Percentiles rank a stretch among this genome's conserved stretches.
Conservation (phyloP, 2,888 invertebrate species). For the Morpho achilles region DNA sequence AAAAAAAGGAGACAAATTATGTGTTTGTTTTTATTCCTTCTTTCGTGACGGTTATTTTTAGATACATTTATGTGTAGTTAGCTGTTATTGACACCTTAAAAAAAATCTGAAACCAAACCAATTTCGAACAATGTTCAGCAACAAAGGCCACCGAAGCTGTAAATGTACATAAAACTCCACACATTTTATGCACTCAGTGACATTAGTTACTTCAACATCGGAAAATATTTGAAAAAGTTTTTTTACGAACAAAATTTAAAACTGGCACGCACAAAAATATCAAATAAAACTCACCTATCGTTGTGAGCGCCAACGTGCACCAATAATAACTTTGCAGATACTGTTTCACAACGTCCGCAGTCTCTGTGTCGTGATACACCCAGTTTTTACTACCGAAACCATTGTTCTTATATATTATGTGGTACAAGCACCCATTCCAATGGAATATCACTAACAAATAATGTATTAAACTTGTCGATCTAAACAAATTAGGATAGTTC, state of each 20-base stretch:
- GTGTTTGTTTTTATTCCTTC: too few relatives aligned
- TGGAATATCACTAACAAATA: constrained; percentile 99
- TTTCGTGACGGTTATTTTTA: too few relatives aligned
- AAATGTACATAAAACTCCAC: neutral
- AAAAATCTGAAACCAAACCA: too few relatives aligned
- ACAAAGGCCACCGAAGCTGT: neutral
- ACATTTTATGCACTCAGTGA: neutral
- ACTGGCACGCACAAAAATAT: constrained; percentile 9
- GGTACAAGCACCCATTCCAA: constrained; percentile 99
- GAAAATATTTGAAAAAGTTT: constrained; percentile 5
- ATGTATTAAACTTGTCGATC: constrained; percentile 94
- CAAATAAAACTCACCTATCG: constrained; percentile 84
- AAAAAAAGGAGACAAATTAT: too few relatives aligned
- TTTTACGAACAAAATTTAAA: constrained; percentile 6
- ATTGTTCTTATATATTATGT: constrained; percentile 97
- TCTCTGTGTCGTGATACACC: constrained; percentile 92
- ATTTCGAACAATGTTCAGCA: neutral
- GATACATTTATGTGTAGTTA: too few relatives aligned
- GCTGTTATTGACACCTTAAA: too few relatives aligned
- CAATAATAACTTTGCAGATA: constrained; percentile 99
- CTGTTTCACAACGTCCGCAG: constrained; percentile 93
- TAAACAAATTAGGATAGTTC: constrained; percentile 98
- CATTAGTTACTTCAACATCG: neutral
- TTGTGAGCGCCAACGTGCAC: constrained; percentile 97
- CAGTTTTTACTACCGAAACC: constrained; percentile 96